Evolutionary conservation across 2,113 vertebrate species (phyloP).

Genomic region (Gavialis gangeticus): DNA sequence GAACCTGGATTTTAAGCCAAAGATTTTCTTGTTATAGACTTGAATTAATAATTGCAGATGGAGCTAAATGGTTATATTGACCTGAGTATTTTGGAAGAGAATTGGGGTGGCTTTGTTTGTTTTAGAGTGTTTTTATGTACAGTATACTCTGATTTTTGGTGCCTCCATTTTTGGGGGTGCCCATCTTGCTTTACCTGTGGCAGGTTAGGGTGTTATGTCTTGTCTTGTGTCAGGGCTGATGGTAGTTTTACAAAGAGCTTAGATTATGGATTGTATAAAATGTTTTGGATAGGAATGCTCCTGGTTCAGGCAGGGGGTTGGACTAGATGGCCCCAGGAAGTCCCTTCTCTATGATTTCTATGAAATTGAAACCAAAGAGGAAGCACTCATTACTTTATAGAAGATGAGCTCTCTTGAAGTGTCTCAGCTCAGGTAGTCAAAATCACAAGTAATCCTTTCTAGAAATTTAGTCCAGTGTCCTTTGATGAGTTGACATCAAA

Average conservation of each 20-base stretch:
- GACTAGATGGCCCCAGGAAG: too few species aligned
- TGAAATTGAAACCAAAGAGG: not conserved
- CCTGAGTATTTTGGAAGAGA: not conserved
- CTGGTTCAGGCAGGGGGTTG: too few species aligned
- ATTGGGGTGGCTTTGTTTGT: not conserved
- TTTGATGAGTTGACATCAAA: not conserved
- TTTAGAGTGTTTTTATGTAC: not conserved
- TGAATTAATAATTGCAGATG: not conserved
- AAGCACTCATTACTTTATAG: not conserved
- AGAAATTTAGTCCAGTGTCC: not conserved
- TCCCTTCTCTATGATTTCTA: too few species aligned
- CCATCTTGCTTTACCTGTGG: not conserved
- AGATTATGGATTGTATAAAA: too few species aligned
- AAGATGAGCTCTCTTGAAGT: not conserved
- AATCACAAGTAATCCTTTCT: not conserved
- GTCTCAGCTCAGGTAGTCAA: not conserved
- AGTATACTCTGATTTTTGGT: not conserved
- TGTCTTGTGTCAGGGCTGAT: too few species aligned
- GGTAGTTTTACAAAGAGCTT: too few species aligned
- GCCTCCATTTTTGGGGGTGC: not conserved
- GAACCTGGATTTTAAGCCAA: not conserved
- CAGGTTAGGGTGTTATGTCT: too few species aligned
- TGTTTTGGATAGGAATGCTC: too few species aligned
- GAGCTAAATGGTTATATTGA: not conserved
- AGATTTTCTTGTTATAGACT: not conserved